Conservation (phyloP, 2,888 invertebrate species). For the Altica lythri region DNA sequence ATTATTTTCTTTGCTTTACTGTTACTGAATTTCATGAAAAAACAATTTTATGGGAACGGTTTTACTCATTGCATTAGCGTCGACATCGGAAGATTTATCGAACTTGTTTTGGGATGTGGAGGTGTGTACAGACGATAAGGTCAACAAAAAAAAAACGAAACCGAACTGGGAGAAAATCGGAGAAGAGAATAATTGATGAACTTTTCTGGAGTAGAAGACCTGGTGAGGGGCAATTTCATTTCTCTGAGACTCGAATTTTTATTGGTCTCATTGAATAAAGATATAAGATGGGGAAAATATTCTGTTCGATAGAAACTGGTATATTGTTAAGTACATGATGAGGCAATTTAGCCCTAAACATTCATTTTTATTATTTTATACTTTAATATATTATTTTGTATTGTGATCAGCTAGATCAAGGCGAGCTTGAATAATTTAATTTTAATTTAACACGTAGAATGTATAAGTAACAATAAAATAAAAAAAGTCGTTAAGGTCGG, state of each 20-base stretch:
- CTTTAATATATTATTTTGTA: no score
- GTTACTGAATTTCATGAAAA: not conserved
- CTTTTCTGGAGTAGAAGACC: not conserved
- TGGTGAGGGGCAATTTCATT: not conserved
- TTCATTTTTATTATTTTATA: no score
- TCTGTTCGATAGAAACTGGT: no score
- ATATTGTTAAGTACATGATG: no score
- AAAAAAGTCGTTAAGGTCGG: no score
- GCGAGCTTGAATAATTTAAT: no score
- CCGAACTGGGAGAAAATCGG: not conserved
- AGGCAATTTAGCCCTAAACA: no score
- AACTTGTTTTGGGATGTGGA: slow-evolving; percentile 2
- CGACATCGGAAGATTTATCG: slow-evolving; percentile 13
- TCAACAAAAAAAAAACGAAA: slow-evolving; percentile 1
- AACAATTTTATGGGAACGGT: slow-evolving; percentile 11
- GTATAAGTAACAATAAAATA: no score
- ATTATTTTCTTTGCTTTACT: no score
- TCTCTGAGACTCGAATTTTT: not conserved
- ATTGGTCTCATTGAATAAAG: not conserved
- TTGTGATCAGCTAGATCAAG: no score
- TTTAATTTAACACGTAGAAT: no score
- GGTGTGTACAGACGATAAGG: slow-evolving; percentile 7
- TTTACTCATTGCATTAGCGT: slow-evolving; percentile 18
- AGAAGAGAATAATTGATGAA: slow-evolving; percentile 4
- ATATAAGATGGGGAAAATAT: no score